Evolutionary conservation across 2,888 invertebrate species (phyloP).

Genomic region (Philereme vetulata): DNA sequence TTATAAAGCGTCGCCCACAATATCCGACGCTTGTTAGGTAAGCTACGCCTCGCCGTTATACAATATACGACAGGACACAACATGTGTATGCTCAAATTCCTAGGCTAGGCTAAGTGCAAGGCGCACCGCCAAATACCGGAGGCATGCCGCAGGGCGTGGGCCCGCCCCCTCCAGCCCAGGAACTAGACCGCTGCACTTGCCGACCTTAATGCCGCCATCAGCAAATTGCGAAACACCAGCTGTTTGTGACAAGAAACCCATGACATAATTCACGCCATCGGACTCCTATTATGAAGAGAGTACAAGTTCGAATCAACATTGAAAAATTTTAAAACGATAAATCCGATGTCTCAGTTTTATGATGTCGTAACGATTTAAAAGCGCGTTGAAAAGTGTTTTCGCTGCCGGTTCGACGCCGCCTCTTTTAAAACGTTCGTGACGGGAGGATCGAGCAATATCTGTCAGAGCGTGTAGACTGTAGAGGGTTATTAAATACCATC

Average conservation of each 20-base stretch:
- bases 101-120: slow-evolving; percentile 65
- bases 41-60: slow-evolving; percentile 43
- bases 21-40: slow-evolving; percentile 46
- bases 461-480: slow-evolving; percentile 59
- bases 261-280: slow-evolving; percentile 72
- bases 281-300: slow-evolving; percentile 47
- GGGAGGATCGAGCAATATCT: slow-evolving; percentile 67
- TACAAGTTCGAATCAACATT: slow-evolving; percentile 28
- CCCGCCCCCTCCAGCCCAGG: slow-evolving; percentile 43
- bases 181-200: slow-evolving; percentile 70
- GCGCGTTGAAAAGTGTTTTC: slow-evolving; percentile 50
- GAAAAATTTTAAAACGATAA: slow-evolving; percentile 39
- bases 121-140: slow-evolving; percentile 77
- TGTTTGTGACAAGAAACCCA: slow-evolving; percentile 76
- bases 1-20: slow-evolving; percentile 38
- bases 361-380: slow-evolving; percentile 50
- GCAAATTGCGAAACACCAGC: slow-evolving; percentile 81
- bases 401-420: slow-evolving; percentile 46
- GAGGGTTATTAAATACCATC: slow-evolving; percentile 77
- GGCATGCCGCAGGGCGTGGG: slow-evolving; percentile 66
- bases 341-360: slow-evolving; percentile 44
- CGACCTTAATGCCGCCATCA: slow-evolving; percentile 80
- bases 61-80: slow-evolving; percentile 41
- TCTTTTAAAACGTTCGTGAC: slow-evolving; percentile 47
- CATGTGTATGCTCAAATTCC: slow-evolving; percentile 56